Percentiles rank a stretch among this genome's conserved stretches.
phyloP scores from a whole-genome alignment of 1,140 invertebrate genomes.

The Aphelenchoides avenae region DNA sequence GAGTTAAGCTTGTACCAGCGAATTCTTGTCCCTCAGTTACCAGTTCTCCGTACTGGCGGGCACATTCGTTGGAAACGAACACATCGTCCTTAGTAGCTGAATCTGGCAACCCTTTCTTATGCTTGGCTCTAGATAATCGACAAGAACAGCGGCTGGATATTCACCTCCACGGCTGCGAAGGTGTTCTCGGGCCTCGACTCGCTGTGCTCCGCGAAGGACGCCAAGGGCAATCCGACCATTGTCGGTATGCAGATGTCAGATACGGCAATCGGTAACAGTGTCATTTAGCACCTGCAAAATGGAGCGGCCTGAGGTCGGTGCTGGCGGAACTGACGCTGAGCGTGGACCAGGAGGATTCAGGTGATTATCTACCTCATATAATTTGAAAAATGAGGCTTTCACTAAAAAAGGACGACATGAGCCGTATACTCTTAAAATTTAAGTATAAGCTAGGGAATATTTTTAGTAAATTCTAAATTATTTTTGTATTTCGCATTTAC shows the following conservation, averaged over 20 bases:
- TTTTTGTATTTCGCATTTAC: too few species aligned
- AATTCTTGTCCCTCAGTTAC: too few species aligned
- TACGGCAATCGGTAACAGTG: neutral
- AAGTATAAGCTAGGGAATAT: neutral
- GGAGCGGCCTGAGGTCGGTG: slow-evolving; percentile 38
- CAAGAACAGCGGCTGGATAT: slow-evolving; percentile 53
- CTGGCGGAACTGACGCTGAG: slow-evolving; percentile 41
- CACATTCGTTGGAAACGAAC: too few species aligned
- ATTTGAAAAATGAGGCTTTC: neutral
- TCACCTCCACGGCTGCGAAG: slow-evolving; percentile 46
- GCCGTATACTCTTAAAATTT: too few species aligned
- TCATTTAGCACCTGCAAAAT: slow-evolving; percentile 46
- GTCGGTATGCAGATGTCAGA: slow-evolving; percentile 12
- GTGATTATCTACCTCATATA: too few species aligned
- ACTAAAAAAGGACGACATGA: too few species aligned
- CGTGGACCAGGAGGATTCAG: slow-evolving; percentile 5
- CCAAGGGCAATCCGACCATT: slow-evolving; percentile 31
- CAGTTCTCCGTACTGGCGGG: too few species aligned
- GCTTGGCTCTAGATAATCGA: slow-evolving; percentile 40
- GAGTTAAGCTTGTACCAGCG: too few species aligned
- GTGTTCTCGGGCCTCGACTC: slow-evolving; percentile 42
- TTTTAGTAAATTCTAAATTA: slow-evolving; percentile 18
- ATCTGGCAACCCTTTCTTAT: slow-evolving; percentile 8
- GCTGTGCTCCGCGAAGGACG: slow-evolving; percentile 34
- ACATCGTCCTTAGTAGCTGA: too few species aligned